These are phyloP conservation scores for Choristoneura fumiferana DNA, from an alignment of 1,140 invertebrate genomes.

Conservation along the genomic window DNA sequence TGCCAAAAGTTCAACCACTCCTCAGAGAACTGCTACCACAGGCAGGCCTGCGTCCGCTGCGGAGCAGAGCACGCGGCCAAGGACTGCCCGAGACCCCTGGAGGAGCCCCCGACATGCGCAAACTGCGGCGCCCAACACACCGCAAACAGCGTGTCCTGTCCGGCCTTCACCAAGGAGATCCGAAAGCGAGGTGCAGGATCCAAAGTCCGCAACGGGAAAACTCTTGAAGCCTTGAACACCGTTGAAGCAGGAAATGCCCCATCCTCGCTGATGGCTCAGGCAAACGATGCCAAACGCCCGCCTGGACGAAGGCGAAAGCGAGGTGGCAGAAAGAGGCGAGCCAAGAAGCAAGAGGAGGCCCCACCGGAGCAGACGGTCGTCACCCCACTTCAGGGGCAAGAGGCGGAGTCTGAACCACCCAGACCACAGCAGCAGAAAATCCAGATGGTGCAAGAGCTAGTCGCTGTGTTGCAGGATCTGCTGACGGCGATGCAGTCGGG, in stretches of 20 bases:
- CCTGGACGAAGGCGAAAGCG: neutral
- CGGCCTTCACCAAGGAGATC: neutral
- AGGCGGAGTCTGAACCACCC: too few species aligned
- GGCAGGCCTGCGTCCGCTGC: neutral
- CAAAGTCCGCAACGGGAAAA: neutral
- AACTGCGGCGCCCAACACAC: constrained; percentile 9
- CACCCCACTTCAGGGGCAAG: too few species aligned
- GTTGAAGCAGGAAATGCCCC: neutral
- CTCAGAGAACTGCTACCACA: neutral
- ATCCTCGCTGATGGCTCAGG: neutral
- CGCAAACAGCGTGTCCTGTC: neutral
- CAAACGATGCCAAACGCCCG: neutral
- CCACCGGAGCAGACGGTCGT: too few species aligned
- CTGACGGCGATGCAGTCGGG: too few species aligned
- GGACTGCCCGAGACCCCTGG: constrained; percentile 5
- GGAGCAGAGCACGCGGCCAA: neutral
- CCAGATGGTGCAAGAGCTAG: too few species aligned
- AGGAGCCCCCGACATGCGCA: constrained; percentile 4
- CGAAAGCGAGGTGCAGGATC: too few species aligned
- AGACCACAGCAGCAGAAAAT: too few species aligned
- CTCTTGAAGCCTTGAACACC: neutral
- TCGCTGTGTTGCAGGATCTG: too few species aligned
- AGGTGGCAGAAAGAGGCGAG: neutral
- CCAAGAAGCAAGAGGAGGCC: neutral
- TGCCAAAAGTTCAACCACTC: constrained; percentile 12